Conservation (phyloP, 2,888 invertebrate species). For the Meloe dianella region DNA sequence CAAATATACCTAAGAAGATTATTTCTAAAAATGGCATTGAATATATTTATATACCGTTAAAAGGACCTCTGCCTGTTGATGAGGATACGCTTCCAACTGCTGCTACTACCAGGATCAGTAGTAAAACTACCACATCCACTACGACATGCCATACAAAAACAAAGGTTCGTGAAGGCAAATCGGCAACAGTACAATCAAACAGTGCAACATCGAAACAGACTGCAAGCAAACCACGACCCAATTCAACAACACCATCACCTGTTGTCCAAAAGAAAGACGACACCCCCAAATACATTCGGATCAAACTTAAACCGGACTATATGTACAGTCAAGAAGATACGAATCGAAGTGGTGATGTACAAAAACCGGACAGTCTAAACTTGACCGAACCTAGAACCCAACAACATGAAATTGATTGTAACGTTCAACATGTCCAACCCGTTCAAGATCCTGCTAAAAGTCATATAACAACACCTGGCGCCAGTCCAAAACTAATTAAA, state of each 20-base stretch:
- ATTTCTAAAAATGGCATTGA: conserved; percentile 57
- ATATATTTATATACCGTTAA: conserved; percentile 60
- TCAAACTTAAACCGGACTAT: conserved; percentile 76
- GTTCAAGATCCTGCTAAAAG: conserved; percentile 39
- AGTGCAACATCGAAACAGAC: conserved; percentile 35
- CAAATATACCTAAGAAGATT: conserved; percentile 51
- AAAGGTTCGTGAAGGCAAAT: conserved; percentile 37
- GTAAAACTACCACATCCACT: conserved; percentile 22
- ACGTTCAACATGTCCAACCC: conserved; percentile 21
- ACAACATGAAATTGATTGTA: conserved; percentile 32
- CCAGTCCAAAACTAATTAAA: conserved; percentile 61
- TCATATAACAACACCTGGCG: conserved; percentile 51
- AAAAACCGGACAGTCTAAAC: conserved; percentile 69
- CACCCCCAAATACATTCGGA: conserved; percentile 67
- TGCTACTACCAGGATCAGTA: not conserved
- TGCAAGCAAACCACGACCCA: conserved; percentile 28
- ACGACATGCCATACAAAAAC: conserved; percentile 13
- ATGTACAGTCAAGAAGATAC: conserved; percentile 68
- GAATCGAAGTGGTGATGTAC: conserved; percentile 47
- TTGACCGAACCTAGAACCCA: conserved; percentile 49
- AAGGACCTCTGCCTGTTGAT: conserved; percentile 56
- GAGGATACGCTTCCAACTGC: not conserved
- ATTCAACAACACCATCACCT: conserved; percentile 31
- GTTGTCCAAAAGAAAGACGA: conserved; percentile 34
- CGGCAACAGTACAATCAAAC: conserved; percentile 40